Conservation (phyloP, 2,888 invertebrate species). For the Agrotis segetum region DNA sequence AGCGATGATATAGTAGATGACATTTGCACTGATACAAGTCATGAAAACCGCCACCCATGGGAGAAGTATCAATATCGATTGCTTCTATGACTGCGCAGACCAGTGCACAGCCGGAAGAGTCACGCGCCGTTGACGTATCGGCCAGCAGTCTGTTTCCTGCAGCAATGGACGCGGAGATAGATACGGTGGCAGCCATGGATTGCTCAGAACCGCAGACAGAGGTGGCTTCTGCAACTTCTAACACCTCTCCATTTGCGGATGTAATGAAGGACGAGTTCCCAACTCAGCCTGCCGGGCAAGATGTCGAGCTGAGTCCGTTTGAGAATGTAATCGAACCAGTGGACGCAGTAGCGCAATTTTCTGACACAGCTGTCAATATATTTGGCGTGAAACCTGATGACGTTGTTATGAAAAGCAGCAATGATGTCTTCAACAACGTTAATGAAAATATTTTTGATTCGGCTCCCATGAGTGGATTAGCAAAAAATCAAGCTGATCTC, state of each 20-base stretch:
- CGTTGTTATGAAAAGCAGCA: conserved; percentile 61
- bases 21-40: conserved; percentile 66
- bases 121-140: conserved; percentile 4
- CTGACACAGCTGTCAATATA: conserved; percentile 67
- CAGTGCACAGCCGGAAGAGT: conserved; percentile 21
- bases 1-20: conserved; percentile 90
- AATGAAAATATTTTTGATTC: conserved; percentile 61
- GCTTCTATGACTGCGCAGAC: conserved; percentile 32
- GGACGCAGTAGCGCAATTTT: conserved; percentile 62
- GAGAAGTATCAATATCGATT: conserved; percentile 70
- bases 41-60: conserved; percentile 64
- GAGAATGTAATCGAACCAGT: conserved; percentile 68
- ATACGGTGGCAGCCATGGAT: conserved; percentile 79
- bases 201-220: conserved; percentile 78
- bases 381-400: conserved; percentile 74
- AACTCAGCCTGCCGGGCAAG: conserved; percentile 56
- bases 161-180: conserved; percentile 35
- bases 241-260: conserved; percentile 81
- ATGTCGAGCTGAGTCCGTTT: conserved; percentile 83
- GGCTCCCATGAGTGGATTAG: conserved; percentile 38
- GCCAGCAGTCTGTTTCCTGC: conserved; percentile 26
- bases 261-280: conserved; percentile 67
- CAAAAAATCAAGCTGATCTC: conserved; percentile 63
- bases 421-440: conserved; percentile 61
- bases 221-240: conserved; percentile 64